These are phyloP conservation scores for Cryptoprocta ferox DNA, from an alignment of 2,797 vertebrate genomes.

Conservation along the genomic window DNA sequence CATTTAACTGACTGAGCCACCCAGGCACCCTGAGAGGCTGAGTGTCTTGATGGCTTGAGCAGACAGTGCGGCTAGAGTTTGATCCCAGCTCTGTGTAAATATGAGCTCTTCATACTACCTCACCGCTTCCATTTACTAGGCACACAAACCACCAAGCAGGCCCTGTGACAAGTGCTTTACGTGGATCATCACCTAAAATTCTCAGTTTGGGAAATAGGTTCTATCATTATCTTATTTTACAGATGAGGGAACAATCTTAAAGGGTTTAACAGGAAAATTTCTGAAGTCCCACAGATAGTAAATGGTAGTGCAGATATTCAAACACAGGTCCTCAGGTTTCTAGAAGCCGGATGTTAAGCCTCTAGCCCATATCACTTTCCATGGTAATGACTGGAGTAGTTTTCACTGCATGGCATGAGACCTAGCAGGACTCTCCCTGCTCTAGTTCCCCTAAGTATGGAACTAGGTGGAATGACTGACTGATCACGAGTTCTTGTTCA, in stretches of 20 bases:
- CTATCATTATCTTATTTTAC: not conserved
- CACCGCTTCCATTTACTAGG: not conserved
- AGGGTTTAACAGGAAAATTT: not conserved
- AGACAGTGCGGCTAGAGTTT: not conserved
- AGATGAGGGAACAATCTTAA: not conserved
- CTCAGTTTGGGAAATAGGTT: not conserved
- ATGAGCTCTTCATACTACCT: not conserved
- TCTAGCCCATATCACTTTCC: not conserved
- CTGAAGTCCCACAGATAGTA: not conserved
- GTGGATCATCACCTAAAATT: not conserved
- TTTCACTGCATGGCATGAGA: not conserved
- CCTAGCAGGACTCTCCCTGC: not conserved
- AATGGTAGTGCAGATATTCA: not conserved
- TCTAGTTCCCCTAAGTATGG: not conserved
- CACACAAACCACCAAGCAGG: not conserved
- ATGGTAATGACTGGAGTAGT: not conserved
- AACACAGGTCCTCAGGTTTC: not conserved
- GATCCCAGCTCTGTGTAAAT: not conserved
- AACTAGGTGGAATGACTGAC: not conserved
- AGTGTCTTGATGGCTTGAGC: not conserved
- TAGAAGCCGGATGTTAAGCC: not conserved
- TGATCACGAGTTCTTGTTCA: not conserved
- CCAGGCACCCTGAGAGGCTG: not conserved
- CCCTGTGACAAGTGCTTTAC: not conserved
- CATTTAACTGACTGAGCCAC: too few relatives aligned